These are phyloP conservation scores for Myiothlypis coronata DNA, from an alignment of 2,797 vertebrate genomes.

Conservation along the genomic window DNA sequence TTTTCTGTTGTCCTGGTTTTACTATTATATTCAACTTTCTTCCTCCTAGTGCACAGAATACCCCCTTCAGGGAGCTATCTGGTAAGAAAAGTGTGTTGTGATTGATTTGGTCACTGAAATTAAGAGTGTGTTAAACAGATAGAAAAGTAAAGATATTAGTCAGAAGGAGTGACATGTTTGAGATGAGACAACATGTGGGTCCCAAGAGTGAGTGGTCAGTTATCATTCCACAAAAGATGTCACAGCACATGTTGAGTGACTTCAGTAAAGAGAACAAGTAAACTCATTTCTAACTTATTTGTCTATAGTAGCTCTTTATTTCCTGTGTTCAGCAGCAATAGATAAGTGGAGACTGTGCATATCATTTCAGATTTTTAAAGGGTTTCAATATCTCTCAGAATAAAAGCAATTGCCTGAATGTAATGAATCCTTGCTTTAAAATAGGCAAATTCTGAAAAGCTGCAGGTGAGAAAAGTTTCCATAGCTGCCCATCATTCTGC, in stretches of 20 bases:
- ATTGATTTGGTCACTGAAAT: neutral
- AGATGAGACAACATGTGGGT: neutral
- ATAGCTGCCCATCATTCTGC: neutral
- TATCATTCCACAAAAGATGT: neutral
- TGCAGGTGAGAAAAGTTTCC: neutral
- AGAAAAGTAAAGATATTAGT: neutral
- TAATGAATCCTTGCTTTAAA: neutral
- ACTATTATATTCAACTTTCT: neutral
- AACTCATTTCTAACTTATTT: neutral
- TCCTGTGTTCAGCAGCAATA: neutral
- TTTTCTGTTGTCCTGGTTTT: neutral
- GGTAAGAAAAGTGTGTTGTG: neutral
- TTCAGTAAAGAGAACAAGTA: neutral
- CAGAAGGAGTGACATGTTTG: fast-evolving
- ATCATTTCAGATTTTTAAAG: neutral
- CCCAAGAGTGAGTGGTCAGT: neutral
- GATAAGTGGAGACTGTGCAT: neutral
- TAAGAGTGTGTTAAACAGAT: neutral
- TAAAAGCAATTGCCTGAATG: neutral
- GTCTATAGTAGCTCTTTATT: neutral
- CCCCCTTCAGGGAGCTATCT: neutral
- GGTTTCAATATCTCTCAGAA: neutral
- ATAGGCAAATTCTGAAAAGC: neutral
- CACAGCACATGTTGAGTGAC: neutral
- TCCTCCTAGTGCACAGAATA: neutral